Base-by-base conservation (phyloP, 1,140 invertebrate species). In the Berghia stephanieae region DNA sequence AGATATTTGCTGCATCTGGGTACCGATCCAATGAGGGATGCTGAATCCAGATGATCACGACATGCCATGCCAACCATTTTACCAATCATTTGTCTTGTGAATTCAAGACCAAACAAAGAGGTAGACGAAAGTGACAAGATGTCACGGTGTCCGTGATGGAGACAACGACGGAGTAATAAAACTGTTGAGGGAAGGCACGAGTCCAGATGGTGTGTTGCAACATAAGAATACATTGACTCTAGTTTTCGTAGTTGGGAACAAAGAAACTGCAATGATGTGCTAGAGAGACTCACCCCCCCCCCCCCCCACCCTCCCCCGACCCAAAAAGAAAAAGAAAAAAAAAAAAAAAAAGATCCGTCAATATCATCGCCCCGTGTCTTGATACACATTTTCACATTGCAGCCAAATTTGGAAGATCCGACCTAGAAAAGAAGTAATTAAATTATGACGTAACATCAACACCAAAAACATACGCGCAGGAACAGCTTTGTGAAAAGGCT, bases 1-100 rank as follows among this genome's bases (percentile, higher is more conserved):
- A n/a, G 73, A 16, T 60, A 40, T 4, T 46, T 79, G 18, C 52
- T 70, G 24, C 34, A 70, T 63, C 52, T 70, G 49, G 78, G 78
- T 8, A 67, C 49, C 31, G 46, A 68, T 36, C 13, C 38, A 42
- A 66, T 21, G 24, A 4, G 42, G 27, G 13, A 24, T 60, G 49
- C 2, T n/a, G 38, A 18, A 55, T 43, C 36, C 42, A 24, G 21
- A 75, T n/a, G n/a, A n/a, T n/a, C n/a, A n/a, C n/a, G n/a, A n/a
- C n/a, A n/a, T n/a, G n/a, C n/a, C n/a, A n/a, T n/a, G n/a, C n/a
- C n/a, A n/a, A n/a, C n/a, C n/a, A n/a, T n/a, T n/a, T n/a, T n/a
- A n/a, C n/a, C n/a, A n/a, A n/a, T n/a, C n/a, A n/a, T n/a, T n/a
- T n/a, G n/a, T n/a, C n/a, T n/a, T n/a, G n/a, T n/a, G n/a, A n/a